Conservation (phyloP, 2,113 vertebrate genomes). For the Noturus placidus region DNA sequence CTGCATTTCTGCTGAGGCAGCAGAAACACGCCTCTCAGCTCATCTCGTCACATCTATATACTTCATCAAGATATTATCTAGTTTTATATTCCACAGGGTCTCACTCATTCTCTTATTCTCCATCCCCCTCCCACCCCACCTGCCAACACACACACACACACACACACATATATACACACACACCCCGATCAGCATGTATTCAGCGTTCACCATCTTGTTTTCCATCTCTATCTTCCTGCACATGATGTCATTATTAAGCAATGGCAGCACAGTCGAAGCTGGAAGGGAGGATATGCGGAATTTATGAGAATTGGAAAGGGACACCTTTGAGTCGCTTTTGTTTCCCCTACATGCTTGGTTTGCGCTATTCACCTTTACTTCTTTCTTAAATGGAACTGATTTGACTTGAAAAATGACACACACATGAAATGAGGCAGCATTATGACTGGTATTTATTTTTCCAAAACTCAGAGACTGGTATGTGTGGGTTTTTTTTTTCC, state of each 20-base stretch:
- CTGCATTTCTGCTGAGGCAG: slow-evolving; percentile 34
- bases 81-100: neutral
- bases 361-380: slow-evolving; percentile 1
- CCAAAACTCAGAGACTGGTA: neutral
- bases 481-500: neutral
- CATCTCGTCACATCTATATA: slow-evolving; percentile 12
- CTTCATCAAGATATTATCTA: slow-evolving; percentile 14
- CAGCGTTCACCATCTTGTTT: slow-evolving; percentile 26
- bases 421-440: neutral
- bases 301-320: neutral
- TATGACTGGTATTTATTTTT: neutral
- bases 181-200: neutral
- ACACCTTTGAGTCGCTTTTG: neutral
- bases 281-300: slow-evolving; percentile 15
- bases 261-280: slow-evolving; percentile 17
- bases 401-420: neutral
- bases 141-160: too few relatives aligned
- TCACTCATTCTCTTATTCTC: neutral
- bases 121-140: neutral
- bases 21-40: slow-evolving; percentile 17
- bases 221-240: slow-evolving; percentile 27
- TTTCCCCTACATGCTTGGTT: too few relatives aligned
- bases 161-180: neutral
- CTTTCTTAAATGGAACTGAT: slow-evolving; percentile 1
- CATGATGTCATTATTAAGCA: slow-evolving; percentile 44